Base-by-base conservation (phyloP, 2,797 vertebrate species). In the Xiphorhynchus erythropygius region DNA sequence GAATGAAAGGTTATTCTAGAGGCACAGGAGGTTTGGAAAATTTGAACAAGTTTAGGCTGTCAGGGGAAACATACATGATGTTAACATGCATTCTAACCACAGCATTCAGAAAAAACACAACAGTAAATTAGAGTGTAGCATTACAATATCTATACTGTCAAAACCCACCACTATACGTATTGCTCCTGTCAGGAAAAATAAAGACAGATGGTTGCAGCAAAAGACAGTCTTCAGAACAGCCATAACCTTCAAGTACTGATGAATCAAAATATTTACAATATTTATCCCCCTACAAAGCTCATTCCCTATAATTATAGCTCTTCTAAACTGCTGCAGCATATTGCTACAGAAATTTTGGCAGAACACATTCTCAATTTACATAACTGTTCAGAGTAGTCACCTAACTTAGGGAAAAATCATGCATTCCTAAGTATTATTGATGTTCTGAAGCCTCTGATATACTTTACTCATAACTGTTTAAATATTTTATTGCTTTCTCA, bases 191-290 rank as follows among this genome's bases (percentile, higher is more conserved):
- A 84, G 67, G 56, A 92, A 94, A 96, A 92, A 90, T 44, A 90
- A 80, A 93, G 83, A 93, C 88, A 96, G 90, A 95, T 70, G 70
- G 90, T 60, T 80, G 64, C 49, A 80, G 63, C 82, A 91, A 90
- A 93, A 85, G 65, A 69, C 42, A 84, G 24, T 63, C 77, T 77
- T 79, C 86, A 71, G 75, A 94, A 74, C 23, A 95, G 69, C 77
- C 33, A 39, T 60, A 96, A 94, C 91, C 80, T 92, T 64, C 86
- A 78, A 13, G 4, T 42, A 89, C 25, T 47, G 88, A 89, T 18
- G 44, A 92, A 85, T 89, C 92, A 96, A 96, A 96, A 95, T 90
- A 95, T 97, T 96, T 92, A 94, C 53, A 75, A 15, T 42, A 80
- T 64, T 57, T 60, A 71, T 83, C 39, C 32, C 63, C 35, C 49